Evolutionary conservation across 1,140 invertebrate species (phyloP).

Genomic region (Mizuhopecten yessoensis): DNA sequence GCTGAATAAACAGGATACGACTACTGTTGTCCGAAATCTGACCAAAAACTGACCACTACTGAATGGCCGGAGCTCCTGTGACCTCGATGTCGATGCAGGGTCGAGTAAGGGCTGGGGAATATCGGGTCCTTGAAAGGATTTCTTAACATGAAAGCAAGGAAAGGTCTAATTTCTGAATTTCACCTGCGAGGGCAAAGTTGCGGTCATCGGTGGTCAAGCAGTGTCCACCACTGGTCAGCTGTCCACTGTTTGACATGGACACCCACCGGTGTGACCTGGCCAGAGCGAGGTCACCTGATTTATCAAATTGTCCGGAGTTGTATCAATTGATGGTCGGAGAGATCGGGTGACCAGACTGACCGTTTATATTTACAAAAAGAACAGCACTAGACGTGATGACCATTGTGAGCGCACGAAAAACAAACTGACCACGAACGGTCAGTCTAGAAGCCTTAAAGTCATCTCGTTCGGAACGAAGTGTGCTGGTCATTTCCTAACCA

Average conservation of each 20-base stretch:
- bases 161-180: constrained; percentile 39
- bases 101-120: constrained; percentile 21
- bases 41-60: constrained; percentile 26
- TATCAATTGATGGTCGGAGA: constrained; percentile 37
- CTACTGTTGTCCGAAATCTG: constrained; percentile 33
- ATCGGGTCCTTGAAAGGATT: constrained; percentile 25
- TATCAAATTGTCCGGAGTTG: constrained; percentile 37
- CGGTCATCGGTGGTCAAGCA: constrained; percentile 1
- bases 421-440: constrained; percentile 13
- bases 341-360: constrained; percentile 30
- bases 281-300: constrained; percentile 36
- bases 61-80: constrained; percentile 1
- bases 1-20: constrained; percentile 33
- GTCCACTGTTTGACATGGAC: constrained; percentile 4
- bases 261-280: constrained; percentile 35
- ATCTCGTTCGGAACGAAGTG: not conserved
- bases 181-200: constrained; percentile 36
- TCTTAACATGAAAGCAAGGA: constrained; percentile 32
- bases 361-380: constrained; percentile 24
- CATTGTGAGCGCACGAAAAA: constrained; percentile 10
- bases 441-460: not conserved
- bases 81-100: not conserved
- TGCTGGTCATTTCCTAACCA: not conserved
- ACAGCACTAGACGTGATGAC: not conserved
- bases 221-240: not conserved